Percentiles rank a stretch among this genome's conserved stretches.
These are phyloP conservation scores for Thereva nobilitata DNA, from an alignment of 2,888 invertebrate species.

Conservation along the genomic window DNA sequence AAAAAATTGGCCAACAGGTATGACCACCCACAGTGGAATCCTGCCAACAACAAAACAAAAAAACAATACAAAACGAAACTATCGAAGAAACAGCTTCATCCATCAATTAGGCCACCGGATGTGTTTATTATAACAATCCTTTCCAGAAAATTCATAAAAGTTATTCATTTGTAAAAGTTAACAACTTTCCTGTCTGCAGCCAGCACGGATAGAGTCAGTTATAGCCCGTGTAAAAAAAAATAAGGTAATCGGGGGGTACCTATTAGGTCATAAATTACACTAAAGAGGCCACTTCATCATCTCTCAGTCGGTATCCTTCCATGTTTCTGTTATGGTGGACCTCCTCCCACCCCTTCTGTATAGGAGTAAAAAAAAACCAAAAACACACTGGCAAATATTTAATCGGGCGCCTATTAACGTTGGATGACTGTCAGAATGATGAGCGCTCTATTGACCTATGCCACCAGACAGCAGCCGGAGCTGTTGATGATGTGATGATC, in stretches of 20 bases:
- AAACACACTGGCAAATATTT: conserved; percentile 30
- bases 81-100: conserved; percentile 19
- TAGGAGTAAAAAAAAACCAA: not conserved
- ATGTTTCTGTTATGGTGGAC: not conserved
- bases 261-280: conserved; percentile 35
- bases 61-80: no score
- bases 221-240: conserved; percentile 23
- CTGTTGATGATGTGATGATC: conserved; percentile 35
- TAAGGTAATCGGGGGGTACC: conserved; percentile 18
- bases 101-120: conserved; percentile 38
- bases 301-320: conserved; percentile 5
- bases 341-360: not conserved
- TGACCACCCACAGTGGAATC: no score
- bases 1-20: no score
- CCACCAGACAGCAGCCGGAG: conserved; percentile 23
- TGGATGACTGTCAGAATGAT: conserved; percentile 9
- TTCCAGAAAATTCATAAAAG: conserved; percentile 36
- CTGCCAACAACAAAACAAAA: no score
- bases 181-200: conserved; percentile 29
- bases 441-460: conserved; percentile 30
- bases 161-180: conserved; percentile 27
- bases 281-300: conserved; percentile 37
- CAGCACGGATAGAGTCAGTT: not conserved
- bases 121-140: conserved; percentile 38
- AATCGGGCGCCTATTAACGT: conserved; percentile 21